phyloP scores from a whole-genome alignment of 1,140 invertebrate species.

The Megalopta genalis region DNA sequence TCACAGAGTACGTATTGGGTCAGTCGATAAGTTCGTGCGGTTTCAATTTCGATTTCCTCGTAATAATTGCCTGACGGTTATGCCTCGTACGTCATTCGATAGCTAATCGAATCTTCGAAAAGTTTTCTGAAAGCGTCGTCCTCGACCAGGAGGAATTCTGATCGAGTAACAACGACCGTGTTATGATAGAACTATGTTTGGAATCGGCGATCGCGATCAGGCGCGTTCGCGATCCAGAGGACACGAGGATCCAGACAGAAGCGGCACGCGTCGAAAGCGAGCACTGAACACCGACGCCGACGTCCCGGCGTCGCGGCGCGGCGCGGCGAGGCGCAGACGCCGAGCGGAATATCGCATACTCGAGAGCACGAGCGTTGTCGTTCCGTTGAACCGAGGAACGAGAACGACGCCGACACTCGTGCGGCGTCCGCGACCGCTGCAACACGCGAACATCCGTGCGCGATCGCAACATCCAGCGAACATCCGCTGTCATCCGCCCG shows the following conservation, averaged over 20 bases:
- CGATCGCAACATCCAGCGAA: background rate
- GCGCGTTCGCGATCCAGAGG: background rate
- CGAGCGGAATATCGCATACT: constrained; percentile 1
- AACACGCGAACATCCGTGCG: background rate
- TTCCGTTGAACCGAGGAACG: constrained; percentile 47
- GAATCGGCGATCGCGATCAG: too few species aligned
- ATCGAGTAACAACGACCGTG: too few species aligned
- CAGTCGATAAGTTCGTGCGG: too few species aligned
- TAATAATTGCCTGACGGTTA: too few species aligned
- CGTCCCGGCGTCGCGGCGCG: constrained; percentile 4
- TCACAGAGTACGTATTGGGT: too few species aligned
- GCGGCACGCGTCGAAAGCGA: constrained; percentile 5
- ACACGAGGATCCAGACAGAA: background rate
- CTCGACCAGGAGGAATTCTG: too few species aligned
- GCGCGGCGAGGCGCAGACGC: constrained; percentile 38
- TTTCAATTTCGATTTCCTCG: too few species aligned
- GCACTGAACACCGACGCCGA: background rate
- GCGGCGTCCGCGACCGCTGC: constrained; percentile 50
- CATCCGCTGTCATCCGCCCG: too few species aligned
- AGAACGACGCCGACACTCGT: constrained; percentile 47
- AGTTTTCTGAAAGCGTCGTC: too few species aligned
- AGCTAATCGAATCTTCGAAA: too few species aligned
- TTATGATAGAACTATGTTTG: too few species aligned
- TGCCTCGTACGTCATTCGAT: too few species aligned
- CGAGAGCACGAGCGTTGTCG: constrained; percentile 10